These are phyloP conservation scores for Watersipora subatra DNA, from an alignment of 1,140 invertebrate species.

Conservation along the genomic window DNA sequence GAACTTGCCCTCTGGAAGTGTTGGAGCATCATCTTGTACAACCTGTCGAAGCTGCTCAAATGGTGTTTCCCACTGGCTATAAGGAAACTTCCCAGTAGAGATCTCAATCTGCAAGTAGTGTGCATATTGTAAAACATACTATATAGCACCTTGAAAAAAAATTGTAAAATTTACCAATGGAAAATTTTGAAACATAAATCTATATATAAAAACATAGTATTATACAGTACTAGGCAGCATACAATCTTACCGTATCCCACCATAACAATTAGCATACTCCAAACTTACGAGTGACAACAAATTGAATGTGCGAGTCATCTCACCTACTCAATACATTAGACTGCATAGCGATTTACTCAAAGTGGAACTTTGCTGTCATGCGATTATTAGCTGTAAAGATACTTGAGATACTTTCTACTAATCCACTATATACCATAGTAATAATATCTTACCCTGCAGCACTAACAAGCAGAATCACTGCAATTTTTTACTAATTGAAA, in stretches of 20 bases:
- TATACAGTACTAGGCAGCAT: not conserved
- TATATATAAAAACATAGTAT: not conserved
- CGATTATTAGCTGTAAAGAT: too few species aligned
- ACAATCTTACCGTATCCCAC: not conserved
- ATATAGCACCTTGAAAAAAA: not conserved
- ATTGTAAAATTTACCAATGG: not conserved
- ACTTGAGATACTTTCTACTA: too few species aligned
- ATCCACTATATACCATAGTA: too few species aligned
- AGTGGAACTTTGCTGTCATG: too few species aligned
- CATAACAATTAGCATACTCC: not conserved
- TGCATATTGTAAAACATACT: not conserved
- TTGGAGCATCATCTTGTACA: slow-evolving; percentile 70
- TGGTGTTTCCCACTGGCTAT: slow-evolving; percentile 73
- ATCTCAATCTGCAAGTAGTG: slow-evolving; percentile 29
- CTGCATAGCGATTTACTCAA: too few species aligned
- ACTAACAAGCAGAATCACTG: too few species aligned
- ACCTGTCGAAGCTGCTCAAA: slow-evolving; percentile 90
- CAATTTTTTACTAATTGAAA: too few species aligned
- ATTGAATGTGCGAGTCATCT: too few species aligned
- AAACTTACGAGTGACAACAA: not conserved
- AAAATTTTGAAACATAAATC: not conserved
- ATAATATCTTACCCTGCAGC: too few species aligned
- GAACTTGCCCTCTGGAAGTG: slow-evolving; percentile 61
- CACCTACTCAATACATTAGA: too few species aligned
- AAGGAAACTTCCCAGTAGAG: slow-evolving; percentile 50